Percentiles rank a stretch among this genome's conserved stretches.
Conservation (phyloP, 2,888 invertebrate genomes). For the Pelosia muscerda region DNA sequence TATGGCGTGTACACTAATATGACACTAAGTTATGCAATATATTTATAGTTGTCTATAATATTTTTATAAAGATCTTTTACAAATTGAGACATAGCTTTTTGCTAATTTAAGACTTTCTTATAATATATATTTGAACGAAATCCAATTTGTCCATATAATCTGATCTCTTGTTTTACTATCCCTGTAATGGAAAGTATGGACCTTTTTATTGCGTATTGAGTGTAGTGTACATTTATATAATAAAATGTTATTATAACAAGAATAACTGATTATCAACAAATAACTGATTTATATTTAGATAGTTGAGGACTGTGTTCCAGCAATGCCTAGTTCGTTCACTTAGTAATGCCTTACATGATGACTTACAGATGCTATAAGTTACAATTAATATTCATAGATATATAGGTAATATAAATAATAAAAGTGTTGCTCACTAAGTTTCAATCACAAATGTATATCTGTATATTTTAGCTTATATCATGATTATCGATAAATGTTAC, state of each 20-base stretch:
- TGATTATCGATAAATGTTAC: constrained; percentile 51
- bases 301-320: constrained; percentile 52
- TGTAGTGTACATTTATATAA: constrained; percentile 54
- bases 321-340: constrained; percentile 60
- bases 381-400: constrained; percentile 51
- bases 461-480: constrained; percentile 59
- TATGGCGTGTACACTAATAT: constrained; percentile 70
- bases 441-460: constrained; percentile 61
- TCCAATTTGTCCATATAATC: constrained; percentile 58
- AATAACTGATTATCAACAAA: constrained; percentile 69
- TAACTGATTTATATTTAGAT: constrained; percentile 55
- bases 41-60: constrained; percentile 76
- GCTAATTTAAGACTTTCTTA: constrained; percentile 60
- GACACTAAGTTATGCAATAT: constrained; percentile 76
- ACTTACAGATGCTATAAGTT: constrained; percentile 55
- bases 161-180: constrained; percentile 62
- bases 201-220: constrained; percentile 45
- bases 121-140: constrained; percentile 51
- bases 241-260: constrained; percentile 50
- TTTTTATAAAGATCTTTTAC: constrained; percentile 75
- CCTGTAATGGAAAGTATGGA: constrained; percentile 44
- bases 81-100: constrained; percentile 63
- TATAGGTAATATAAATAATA: constrained; percentile 55
- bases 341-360: constrained; percentile 64
- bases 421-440: constrained; percentile 65